A percentile compares a stretch with the other conserved stretches of the same genome.
Evolutionary conservation across 2,113 vertebrate genomes (phyloP).

Genomic region (Serilophus lunatus): DNA sequence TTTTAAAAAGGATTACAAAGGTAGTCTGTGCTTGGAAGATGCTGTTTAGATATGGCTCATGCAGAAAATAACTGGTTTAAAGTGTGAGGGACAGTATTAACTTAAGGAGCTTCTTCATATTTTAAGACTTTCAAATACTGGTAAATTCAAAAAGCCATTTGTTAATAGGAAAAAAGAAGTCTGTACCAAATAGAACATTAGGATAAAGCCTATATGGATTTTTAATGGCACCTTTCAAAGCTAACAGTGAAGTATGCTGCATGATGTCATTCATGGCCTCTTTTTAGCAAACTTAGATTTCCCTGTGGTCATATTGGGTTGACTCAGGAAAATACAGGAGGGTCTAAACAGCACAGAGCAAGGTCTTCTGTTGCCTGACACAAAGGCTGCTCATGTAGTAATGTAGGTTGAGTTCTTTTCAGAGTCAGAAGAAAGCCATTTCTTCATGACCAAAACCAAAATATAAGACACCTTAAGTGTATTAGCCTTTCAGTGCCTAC

Average conservation of each 20-base stretch:
- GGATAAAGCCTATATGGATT: not conserved
- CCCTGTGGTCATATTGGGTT: not conserved
- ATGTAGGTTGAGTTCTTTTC: not conserved
- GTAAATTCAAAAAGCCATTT: not conserved
- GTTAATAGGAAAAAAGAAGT: not conserved
- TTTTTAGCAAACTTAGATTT: not conserved
- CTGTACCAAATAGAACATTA: not conserved
- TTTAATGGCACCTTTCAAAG: constrained; percentile 16
- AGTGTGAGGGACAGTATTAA: not conserved
- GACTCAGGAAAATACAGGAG: not conserved
- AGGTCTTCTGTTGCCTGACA: not conserved
- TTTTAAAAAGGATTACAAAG: not conserved
- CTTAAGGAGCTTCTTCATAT: not conserved
- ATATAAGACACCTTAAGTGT: not conserved
- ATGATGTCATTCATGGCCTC: not conserved
- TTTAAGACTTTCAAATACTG: not conserved
- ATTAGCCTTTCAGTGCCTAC: not conserved
- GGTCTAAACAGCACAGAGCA: not conserved
- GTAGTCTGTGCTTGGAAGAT: not conserved
- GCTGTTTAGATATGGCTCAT: not conserved
- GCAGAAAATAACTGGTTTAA: not conserved
- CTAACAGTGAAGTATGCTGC: not conserved
- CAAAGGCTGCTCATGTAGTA: not conserved
- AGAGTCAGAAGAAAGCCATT: not conserved
- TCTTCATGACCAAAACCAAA: not conserved